Conservation (phyloP, 2,113 vertebrate species). For the Isichthys henryi region DNA sequence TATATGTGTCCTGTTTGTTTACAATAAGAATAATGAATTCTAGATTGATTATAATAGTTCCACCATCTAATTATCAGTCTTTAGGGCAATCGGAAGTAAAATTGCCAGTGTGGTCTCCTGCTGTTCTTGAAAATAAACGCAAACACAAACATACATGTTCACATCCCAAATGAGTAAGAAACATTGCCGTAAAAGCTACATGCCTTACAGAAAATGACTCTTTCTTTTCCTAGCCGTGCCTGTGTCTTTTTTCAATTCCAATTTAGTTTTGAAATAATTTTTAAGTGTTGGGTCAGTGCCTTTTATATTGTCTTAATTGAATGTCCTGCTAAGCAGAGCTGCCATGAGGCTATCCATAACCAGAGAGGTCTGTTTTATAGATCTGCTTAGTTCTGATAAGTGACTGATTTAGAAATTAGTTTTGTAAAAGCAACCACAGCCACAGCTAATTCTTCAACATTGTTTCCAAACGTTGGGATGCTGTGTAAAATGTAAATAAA, state of each 20-base stretch:
- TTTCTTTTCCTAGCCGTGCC: background rate
- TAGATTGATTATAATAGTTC: background rate
- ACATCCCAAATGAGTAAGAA: background rate
- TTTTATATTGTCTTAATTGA: constrained; percentile 8
- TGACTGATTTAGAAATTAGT: constrained; percentile 10
- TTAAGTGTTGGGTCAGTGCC: background rate
- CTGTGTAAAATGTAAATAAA: background rate
- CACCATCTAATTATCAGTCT: background rate
- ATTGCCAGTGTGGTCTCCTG: background rate
- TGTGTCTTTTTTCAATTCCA: background rate
- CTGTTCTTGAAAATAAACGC: background rate
- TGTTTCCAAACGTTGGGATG: background rate
- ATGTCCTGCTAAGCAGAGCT: background rate
- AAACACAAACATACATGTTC: background rate
- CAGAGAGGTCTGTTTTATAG: constrained; percentile 17
- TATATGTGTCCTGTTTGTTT: background rate
- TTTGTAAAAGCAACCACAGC: background rate
- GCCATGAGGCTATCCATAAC: background rate
- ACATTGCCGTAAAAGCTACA: background rate
- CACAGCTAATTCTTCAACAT: background rate
- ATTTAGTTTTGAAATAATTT: background rate
- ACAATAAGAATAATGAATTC: background rate
- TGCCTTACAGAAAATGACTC: background rate
- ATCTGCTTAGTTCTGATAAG: constrained; percentile 15
- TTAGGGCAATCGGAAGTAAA: background rate